These are phyloP conservation scores for Acrossocheilus wenchowensis DNA, from an alignment of 2,797 vertebrate genomes.

Conservation along the genomic window DNA sequence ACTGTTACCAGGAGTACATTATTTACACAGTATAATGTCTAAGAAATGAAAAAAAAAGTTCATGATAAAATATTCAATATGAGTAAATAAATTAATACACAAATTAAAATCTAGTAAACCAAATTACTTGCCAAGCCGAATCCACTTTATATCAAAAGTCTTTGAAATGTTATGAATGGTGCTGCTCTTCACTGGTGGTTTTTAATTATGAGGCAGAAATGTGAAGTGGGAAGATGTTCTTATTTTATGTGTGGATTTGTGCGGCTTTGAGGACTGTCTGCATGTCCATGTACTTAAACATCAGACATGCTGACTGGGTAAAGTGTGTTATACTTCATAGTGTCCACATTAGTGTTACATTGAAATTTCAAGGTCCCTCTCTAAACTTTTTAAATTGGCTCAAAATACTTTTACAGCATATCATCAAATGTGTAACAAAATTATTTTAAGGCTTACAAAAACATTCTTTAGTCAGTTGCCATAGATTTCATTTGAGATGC, in stretches of 20 bases:
- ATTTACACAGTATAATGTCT: conserved; percentile 76
- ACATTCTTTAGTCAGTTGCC: not conserved
- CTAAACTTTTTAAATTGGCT: not conserved
- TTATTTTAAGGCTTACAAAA: not conserved
- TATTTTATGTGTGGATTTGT: conserved; percentile 1
- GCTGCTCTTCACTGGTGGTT: not conserved
- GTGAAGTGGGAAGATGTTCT: not conserved
- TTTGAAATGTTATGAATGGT: conserved; percentile 16
- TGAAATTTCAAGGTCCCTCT: not conserved
- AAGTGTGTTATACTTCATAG: too few relatives aligned
- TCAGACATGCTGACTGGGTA: not conserved
- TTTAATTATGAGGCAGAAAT: conserved; percentile 4
- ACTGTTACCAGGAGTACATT: conserved; percentile 74
- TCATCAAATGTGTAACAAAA: not conserved
- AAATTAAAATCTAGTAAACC: not conserved
- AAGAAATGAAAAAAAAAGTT: conserved; percentile 67
- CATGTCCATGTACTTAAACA: not conserved
- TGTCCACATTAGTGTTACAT: not conserved
- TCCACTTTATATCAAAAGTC: not conserved
- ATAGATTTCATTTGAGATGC: not conserved
- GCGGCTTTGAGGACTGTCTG: not conserved
- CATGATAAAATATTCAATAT: not conserved
- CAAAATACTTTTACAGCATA: not conserved
- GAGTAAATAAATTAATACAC: not conserved
- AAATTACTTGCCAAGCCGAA: not conserved